Conservation (phyloP, 2,797 vertebrate species). For the Pantherophis vulpinus region DNA sequence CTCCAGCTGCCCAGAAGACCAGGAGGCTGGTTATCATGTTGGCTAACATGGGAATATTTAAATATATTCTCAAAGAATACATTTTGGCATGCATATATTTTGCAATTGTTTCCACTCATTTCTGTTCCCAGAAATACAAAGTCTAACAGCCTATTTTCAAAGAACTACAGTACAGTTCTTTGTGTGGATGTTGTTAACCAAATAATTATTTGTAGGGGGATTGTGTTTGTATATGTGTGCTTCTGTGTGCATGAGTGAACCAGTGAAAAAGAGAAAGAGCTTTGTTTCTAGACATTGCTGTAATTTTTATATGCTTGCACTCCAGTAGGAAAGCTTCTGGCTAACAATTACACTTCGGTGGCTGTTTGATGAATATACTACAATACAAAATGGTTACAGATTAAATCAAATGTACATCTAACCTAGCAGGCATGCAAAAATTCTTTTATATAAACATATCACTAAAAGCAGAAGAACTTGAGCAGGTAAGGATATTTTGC, state of each 20-base stretch:
- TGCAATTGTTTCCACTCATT: not conserved
- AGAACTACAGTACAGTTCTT: not conserved
- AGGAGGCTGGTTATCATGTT: not conserved
- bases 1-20: not conserved
- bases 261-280: not conserved
- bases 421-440: not conserved
- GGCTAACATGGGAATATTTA: not conserved
- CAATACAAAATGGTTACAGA: constrained; percentile 2
- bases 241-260: not conserved
- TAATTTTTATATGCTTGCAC: not conserved
- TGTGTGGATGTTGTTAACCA: not conserved
- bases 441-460: not conserved
- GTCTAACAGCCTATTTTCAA: not conserved
- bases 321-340: not conserved
- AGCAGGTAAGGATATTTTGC: not conserved
- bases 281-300: not conserved
- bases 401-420: constrained; percentile 31
- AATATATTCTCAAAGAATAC: not conserved
- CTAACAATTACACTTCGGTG: not conserved
- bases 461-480: not conserved
- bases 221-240: not conserved
- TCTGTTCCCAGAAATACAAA: not conserved
- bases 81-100: not conserved
- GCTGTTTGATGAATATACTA: constrained; percentile 26
- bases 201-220: not conserved